phyloP scores from a whole-genome alignment of 1,140 invertebrate genomes.

The Dendroctonus ponderosae region DNA sequence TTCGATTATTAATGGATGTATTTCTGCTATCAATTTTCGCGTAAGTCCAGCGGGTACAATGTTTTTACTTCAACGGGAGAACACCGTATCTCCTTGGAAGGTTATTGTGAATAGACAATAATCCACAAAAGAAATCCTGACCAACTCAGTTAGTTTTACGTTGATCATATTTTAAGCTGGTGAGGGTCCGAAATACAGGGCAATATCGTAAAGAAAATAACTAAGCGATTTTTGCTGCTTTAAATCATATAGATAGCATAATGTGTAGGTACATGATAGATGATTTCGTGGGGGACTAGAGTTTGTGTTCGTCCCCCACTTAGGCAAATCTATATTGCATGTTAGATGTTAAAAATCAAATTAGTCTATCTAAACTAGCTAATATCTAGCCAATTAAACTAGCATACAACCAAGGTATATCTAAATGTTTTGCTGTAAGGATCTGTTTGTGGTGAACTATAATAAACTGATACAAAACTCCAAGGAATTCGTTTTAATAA shows the following conservation, averaged over 20 bases:
- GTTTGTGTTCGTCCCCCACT: conserved; percentile 1
- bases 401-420: conserved; percentile 9
- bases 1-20: background rate
- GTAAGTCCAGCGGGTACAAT: conserved; percentile 37
- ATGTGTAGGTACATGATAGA: conserved; percentile 11
- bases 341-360: conserved; percentile 38
- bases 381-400: conserved; percentile 14
- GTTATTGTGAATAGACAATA: conserved; percentile 56
- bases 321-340: conserved; percentile 35
- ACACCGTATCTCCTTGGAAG: conserved; percentile 43
- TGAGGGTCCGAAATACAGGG: conserved; percentile 53
- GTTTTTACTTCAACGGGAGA: conserved; percentile 40
- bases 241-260: conserved; percentile 31
- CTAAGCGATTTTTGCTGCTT: conserved; percentile 34
- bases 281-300: conserved; percentile 10
- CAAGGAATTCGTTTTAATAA: no score
- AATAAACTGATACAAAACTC: background rate
- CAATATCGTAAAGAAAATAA: conserved; percentile 30
- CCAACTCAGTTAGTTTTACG: conserved; percentile 40
- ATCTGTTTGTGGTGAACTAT: conserved; percentile 41
- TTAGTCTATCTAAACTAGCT: conserved; percentile 36
- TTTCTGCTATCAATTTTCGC: conserved; percentile 28
- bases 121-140: conserved; percentile 46
- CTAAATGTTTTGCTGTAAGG: conserved; percentile 41
- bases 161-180: conserved; percentile 48